Evolutionary conservation across 2,888 invertebrate genomes (phyloP).

Genomic region (Campopleginae sp.): DNA sequence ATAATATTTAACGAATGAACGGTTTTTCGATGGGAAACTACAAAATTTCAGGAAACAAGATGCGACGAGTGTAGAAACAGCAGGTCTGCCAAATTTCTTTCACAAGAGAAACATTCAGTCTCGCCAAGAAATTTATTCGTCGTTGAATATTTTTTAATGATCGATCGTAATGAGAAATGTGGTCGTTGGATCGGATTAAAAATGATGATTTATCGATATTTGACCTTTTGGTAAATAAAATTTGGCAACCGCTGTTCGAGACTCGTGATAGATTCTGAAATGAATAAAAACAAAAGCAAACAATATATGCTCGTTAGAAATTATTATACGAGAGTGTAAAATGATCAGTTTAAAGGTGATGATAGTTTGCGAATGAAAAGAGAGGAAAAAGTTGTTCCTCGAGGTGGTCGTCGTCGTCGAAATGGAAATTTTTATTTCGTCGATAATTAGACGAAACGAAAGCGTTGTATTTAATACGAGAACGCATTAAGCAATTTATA

Average conservation of each 20-base stretch:
- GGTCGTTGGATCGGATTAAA: constrained; percentile 12
- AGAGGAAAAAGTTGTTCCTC: neutral
- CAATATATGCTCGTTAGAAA: constrained; percentile 11
- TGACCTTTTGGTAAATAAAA: constrained; percentile 23
- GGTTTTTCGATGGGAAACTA: neutral
- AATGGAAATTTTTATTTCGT: constrained; percentile 33
- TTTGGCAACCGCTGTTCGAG: constrained; percentile 36
- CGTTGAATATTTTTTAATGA: constrained; percentile 21
- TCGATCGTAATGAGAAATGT: constrained; percentile 17
- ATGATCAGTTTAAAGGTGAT: constrained; percentile 9
- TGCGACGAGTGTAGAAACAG: constrained; percentile 42
- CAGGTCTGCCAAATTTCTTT: constrained; percentile 56
- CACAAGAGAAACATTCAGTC: constrained; percentile 28
- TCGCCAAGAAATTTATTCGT: constrained; percentile 20
- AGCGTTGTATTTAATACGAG: constrained; percentile 57
- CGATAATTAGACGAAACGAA: constrained; percentile 1
- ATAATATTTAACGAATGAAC: constrained; percentile 49
- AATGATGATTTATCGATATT: neutral
- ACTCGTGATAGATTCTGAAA: neutral
- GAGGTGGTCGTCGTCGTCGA: constrained; percentile 45
- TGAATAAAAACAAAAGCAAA: neutral
- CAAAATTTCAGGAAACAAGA: constrained; percentile 49
- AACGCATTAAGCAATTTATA: constrained; percentile 19
- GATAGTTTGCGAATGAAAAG: neutral
- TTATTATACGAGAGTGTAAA: constrained; percentile 15